phyloP scores from a whole-genome alignment of 2,113 vertebrate genomes.

The Enhydra lutris region DNA sequence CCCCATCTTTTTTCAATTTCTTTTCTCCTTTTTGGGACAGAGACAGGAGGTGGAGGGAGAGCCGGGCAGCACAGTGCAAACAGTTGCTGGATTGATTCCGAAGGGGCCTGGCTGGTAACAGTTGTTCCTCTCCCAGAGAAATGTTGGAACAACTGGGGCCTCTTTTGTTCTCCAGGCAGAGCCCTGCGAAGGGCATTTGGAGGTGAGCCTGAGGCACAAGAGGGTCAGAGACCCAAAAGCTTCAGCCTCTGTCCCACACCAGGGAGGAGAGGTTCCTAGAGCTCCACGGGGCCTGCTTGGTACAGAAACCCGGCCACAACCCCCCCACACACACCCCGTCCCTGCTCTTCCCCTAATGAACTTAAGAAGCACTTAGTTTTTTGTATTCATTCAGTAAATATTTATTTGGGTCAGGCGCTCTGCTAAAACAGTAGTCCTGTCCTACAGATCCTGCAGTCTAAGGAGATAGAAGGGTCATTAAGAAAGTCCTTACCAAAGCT shows the following conservation, averaged over 20 bases:
- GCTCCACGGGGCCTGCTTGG: background rate
- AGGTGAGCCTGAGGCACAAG: slow-evolving; percentile 77
- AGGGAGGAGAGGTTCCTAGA: background rate
- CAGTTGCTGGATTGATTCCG: slow-evolving; percentile 92
- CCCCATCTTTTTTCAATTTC: slow-evolving; percentile 44
- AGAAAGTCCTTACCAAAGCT: background rate
- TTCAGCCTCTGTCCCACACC: background rate
- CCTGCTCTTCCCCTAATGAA: background rate
- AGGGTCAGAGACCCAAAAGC: background rate
- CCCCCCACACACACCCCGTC: background rate
- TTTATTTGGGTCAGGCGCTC: slow-evolving; percentile 39
- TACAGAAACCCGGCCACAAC: background rate
- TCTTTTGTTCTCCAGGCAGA: slow-evolving; percentile 58
- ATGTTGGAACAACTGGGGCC: slow-evolving; percentile 89
- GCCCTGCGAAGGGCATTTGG: slow-evolving; percentile 82
- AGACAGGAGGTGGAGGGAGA: slow-evolving; percentile 76
- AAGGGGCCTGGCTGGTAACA: slow-evolving; percentile 84
- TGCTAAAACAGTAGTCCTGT: background rate
- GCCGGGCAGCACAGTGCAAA: slow-evolving; percentile 81
- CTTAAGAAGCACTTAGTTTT: slow-evolving; percentile 51
- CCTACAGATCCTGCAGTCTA: background rate
- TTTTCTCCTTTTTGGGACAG: slow-evolving; percentile 72
- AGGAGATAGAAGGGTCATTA: background rate
- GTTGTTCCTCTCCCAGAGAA: slow-evolving; percentile 89
- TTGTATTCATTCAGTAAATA: slow-evolving; percentile 30